Conservation (phyloP, 2,888 invertebrate species). For the Oegoconia quadripuncta region DNA sequence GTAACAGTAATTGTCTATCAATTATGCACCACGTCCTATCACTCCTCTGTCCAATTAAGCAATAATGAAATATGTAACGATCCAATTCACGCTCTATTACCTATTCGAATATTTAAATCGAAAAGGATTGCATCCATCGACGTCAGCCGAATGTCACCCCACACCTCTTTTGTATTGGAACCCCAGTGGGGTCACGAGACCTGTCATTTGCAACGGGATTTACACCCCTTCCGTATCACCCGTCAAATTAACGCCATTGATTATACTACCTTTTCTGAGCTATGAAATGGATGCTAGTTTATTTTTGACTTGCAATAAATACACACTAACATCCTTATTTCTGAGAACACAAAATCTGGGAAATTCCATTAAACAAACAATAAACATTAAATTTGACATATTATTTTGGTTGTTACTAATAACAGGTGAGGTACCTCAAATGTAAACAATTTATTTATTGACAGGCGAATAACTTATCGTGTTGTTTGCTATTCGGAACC, state of each 20-base stretch:
- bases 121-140: neutral
- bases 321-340: neutral
- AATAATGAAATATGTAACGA: neutral
- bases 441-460: no score
- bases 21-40: no score
- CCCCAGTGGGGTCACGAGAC: slow-evolving; percentile 42
- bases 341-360: no score
- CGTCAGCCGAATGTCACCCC: neutral
- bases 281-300: slow-evolving; percentile 41
- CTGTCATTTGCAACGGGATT: slow-evolving; percentile 66
- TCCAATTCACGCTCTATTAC: neutral
- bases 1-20: no score
- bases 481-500: neutral
- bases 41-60: neutral
- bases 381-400: no score
- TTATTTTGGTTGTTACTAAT: no score
- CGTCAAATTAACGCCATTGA: slow-evolving; percentile 57
- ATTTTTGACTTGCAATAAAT: slow-evolving; percentile 2
- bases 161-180: neutral
- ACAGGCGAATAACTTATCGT: no score
- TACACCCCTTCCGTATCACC: slow-evolving; percentile 50
- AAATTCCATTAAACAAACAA: no score
- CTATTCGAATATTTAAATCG: neutral
- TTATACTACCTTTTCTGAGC: slow-evolving; percentile 15
- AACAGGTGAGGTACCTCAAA: no score